Evolutionary conservation across 1,140 invertebrate genomes (phyloP).

Genomic region (Brachionus calyciflorus): DNA sequence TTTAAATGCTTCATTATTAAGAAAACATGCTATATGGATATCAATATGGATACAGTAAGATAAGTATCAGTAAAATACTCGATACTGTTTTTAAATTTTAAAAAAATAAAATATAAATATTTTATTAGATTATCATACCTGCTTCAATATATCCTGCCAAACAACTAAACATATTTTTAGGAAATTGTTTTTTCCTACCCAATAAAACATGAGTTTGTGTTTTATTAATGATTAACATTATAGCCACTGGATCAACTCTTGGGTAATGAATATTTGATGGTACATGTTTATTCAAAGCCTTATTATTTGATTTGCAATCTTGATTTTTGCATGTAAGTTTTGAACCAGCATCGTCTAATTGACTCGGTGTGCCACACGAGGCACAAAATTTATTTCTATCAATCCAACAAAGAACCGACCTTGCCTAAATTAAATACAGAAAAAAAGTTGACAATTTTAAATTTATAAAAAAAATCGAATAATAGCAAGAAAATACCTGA

Average conservation of each 20-base stretch:
- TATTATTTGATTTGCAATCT: constrained; percentile 50
- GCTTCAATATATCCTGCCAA: constrained; percentile 67
- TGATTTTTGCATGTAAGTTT: constrained; percentile 56
- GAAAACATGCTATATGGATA: too few relatives aligned
- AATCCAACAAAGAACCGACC: constrained; percentile 61
- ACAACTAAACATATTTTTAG: constrained; percentile 64
- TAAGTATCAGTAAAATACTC: too few relatives aligned
- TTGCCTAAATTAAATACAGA: constrained; percentile 50
- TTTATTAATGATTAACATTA: constrained; percentile 63
- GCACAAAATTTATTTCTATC: constrained; percentile 61
- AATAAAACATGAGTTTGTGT: constrained; percentile 61
- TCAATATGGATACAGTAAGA: too few relatives aligned
- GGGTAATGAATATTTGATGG: constrained; percentile 59
- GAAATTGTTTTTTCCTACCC: constrained; percentile 62
- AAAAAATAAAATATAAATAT: too few relatives aligned
- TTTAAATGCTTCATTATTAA: too few relatives aligned
- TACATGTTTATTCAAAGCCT: constrained; percentile 50
- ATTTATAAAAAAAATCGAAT: neutral
- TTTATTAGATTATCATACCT: constrained; percentile 60
- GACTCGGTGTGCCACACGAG: constrained; percentile 58
- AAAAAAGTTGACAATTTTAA: too few relatives aligned
- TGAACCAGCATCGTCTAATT: constrained; percentile 56
- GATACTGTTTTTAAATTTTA: too few relatives aligned
- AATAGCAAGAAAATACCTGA: neutral
- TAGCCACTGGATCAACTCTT: constrained; percentile 64